Evolutionary conservation across 2,888 invertebrate genomes (phyloP).

Genomic region (Tricholauxania praeusta): DNA sequence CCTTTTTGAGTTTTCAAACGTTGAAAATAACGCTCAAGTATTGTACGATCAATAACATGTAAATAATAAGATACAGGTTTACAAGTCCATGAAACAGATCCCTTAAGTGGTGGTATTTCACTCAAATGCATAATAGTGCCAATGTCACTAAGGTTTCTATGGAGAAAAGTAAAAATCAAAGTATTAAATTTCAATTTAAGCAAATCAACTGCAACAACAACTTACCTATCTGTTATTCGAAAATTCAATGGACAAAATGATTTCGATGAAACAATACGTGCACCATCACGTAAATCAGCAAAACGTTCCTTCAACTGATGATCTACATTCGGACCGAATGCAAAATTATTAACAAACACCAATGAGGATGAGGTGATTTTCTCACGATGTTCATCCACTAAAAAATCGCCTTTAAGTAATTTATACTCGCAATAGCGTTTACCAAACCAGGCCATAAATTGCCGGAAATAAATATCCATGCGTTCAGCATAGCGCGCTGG

Average conservation of each 20-base stretch:
- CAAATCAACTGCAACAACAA: neutral
- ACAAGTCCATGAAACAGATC: conserved; percentile 99
- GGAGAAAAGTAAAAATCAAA: neutral
- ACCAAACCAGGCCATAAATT: conserved; percentile 99
- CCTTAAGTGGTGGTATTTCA: conserved; percentile 94
- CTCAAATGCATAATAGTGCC: conserved; percentile 99
- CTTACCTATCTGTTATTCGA: conserved; percentile 87
- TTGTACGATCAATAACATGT: conserved; percentile 97
- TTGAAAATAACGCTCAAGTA: conserved; percentile 96
- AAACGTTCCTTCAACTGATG: conserved; percentile 96
- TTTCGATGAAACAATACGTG: conserved; percentile 97
- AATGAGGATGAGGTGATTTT: conserved; percentile 94
- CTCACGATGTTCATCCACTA: conserved; percentile 91
- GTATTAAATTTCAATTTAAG: neutral
- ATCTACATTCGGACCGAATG: conserved; percentile 97
- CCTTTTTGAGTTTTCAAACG: conserved; percentile 91
- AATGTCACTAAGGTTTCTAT: conserved; percentile 94
- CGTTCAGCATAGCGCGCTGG: conserved; percentile 95
- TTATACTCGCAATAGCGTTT: conserved; percentile 93
- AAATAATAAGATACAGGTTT: conserved; percentile 99
- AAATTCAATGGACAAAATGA: conserved; percentile 99
- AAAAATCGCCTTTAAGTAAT: conserved; percentile 94
- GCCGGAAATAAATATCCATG: conserved; percentile 91
- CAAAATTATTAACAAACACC: conserved; percentile 99
- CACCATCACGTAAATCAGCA: conserved; percentile 94